phyloP scores from a whole-genome alignment of 2,888 invertebrate species.

The Tanytarsus gracilentus region DNA sequence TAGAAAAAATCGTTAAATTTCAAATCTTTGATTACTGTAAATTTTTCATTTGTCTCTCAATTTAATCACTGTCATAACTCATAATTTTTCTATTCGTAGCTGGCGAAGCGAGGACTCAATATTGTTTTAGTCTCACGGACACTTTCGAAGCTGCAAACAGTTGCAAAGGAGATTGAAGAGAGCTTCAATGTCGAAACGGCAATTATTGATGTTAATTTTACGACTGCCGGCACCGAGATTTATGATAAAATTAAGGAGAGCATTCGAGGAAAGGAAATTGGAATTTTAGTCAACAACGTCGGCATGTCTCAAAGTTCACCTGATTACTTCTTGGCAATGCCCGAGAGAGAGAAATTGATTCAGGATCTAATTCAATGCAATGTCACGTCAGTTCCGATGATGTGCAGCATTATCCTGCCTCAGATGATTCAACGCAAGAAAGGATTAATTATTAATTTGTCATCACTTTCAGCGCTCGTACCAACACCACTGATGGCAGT shows the following conservation, averaged over 20 bases:
- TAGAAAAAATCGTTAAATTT: no score
- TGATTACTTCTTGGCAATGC: slow-evolving; percentile 37
- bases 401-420: slow-evolving; percentile 26
- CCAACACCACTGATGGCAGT: neutral
- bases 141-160: slow-evolving; percentile 58
- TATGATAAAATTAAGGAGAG: slow-evolving; percentile 44
- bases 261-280: slow-evolving; percentile 46
- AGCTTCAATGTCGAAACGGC: slow-evolving; percentile 49
- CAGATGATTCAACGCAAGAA: slow-evolving; percentile 16
- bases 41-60: no score
- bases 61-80: no score
- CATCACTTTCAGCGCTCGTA: slow-evolving; percentile 15
- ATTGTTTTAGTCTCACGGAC: slow-evolving; percentile 73
- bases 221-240: slow-evolving; percentile 41
- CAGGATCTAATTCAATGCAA: slow-evolving; percentile 20
- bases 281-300: slow-evolving; percentile 53
- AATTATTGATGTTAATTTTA: slow-evolving; percentile 48
- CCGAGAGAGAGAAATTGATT: slow-evolving; percentile 32
- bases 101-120: slow-evolving; percentile 67
- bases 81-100: no score
- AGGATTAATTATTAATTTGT: slow-evolving; percentile 16
- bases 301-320: slow-evolving; percentile 51
- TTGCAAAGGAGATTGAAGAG: slow-evolving; percentile 60
- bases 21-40: no score
- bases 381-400: slow-evolving; percentile 20